Conservation (phyloP, 2,797 vertebrate genomes). For the Pagetopsis macropterus region DNA sequence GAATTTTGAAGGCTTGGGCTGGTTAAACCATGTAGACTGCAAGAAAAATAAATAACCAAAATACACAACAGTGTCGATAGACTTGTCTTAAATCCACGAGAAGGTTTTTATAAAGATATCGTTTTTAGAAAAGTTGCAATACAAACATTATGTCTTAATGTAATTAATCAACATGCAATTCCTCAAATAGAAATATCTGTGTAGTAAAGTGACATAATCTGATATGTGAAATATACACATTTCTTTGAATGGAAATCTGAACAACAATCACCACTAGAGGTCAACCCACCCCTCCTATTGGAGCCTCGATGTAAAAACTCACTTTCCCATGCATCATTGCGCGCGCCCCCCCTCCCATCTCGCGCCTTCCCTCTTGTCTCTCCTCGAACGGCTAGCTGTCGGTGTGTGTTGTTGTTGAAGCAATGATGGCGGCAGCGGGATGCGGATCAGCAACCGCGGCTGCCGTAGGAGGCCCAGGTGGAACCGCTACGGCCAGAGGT, state of each 20-base stretch:
- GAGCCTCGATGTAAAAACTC: constrained; percentile 60
- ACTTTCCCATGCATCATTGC: constrained; percentile 79
- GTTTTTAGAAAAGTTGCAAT: too few relatives aligned
- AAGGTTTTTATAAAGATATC: too few relatives aligned
- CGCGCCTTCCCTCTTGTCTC: constrained; percentile 88
- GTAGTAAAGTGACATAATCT: not conserved
- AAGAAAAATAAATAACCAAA: too few relatives aligned
- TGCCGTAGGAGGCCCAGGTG: constrained; percentile 87
- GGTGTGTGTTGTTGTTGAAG: constrained; percentile 89
- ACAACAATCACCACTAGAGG: constrained; percentile 32
- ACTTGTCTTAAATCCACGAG: too few relatives aligned
- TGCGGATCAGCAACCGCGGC: constrained; percentile 91
- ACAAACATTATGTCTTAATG: too few relatives aligned
- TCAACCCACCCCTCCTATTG: not conserved
- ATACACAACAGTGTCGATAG: too few relatives aligned
- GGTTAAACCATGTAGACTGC: too few relatives aligned
- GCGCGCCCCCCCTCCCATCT: constrained; percentile 78
- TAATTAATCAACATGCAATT: too few relatives aligned
- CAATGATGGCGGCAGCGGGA: constrained; percentile 93
- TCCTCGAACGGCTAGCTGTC: constrained; percentile 83
- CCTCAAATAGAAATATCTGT: not conserved
- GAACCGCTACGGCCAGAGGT: constrained; percentile 87
- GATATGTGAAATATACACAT: not conserved
- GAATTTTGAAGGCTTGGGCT: too few relatives aligned
- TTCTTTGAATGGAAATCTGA: not conserved